Evolutionary conservation across 2,113 vertebrate species (phyloP).

Genomic region (Thymallus thymallus): DNA sequence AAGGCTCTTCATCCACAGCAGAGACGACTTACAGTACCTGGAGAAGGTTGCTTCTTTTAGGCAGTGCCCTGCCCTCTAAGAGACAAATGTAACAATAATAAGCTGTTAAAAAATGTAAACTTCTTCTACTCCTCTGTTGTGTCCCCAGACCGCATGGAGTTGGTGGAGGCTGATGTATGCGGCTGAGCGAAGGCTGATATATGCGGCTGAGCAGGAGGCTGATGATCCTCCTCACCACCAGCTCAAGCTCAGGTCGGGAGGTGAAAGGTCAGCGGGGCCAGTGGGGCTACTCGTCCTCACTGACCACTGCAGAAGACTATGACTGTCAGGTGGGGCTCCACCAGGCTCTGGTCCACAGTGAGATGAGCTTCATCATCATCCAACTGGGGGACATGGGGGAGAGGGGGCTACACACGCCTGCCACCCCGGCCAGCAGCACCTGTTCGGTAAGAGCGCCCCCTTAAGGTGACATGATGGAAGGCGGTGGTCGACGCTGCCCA

Average conservation of each 20-base stretch:
- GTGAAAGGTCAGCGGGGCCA: neutral
- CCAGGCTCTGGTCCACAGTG: constrained; percentile 76
- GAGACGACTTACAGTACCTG: constrained; percentile 29
- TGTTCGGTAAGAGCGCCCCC: constrained; percentile 75
- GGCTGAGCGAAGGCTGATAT: constrained; percentile 54
- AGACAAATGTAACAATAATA: neutral
- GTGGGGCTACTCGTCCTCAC: neutral
- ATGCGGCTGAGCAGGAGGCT: constrained; percentile 71
- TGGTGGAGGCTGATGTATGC: constrained; percentile 54
- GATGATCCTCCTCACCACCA: constrained; percentile 54
- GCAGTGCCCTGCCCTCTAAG: too few relatives aligned
- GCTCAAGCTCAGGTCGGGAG: constrained; percentile 23
- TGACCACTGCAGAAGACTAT: constrained; percentile 29
- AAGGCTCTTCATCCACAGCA: constrained; percentile 34
- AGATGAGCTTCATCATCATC: constrained; percentile 81
- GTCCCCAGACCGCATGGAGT: constrained; percentile 58
- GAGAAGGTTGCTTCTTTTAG: constrained; percentile 24
- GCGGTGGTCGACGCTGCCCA: constrained; percentile 16
- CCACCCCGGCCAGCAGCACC: constrained; percentile 77
- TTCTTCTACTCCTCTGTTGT: neutral
- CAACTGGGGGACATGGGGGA: constrained; percentile 72
- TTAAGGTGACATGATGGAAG: constrained; percentile 71
- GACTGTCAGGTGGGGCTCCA: constrained; percentile 67
- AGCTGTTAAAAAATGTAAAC: too few relatives aligned
- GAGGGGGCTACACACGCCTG: constrained; percentile 66